A percentile compares a stretch with the other conserved stretches of the same genome.
Evolutionary conservation across 2,113 vertebrate species (phyloP).

Genomic region (Globicephala melas): DNA sequence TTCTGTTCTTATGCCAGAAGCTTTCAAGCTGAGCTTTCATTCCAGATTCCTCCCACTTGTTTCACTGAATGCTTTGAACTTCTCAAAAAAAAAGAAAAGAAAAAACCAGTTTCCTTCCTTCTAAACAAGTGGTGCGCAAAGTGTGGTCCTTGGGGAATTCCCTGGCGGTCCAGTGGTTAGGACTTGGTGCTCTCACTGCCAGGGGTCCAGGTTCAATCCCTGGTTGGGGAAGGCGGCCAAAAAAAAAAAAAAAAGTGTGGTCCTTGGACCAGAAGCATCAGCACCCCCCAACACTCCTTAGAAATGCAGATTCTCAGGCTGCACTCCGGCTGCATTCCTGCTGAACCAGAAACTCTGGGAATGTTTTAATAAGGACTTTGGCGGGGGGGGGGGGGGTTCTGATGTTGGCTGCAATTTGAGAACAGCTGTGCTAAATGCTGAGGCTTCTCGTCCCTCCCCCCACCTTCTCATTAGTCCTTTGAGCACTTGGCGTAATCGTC

Average conservation of each 20-base stretch:
- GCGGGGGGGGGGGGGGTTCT: background rate
- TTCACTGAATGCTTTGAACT: background rate
- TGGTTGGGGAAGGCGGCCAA: background rate
- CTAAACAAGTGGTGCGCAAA: background rate
- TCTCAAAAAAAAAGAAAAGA: background rate
- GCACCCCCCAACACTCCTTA: rapidly evolving
- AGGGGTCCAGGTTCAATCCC: background rate
- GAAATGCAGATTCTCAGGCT: background rate
- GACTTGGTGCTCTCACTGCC: background rate
- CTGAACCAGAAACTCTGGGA: background rate
- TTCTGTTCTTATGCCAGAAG: background rate
- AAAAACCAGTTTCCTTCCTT: background rate
- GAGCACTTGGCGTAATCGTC: rapidly evolving
- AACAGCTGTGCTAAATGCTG: background rate
- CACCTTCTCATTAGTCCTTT: rapidly evolving
- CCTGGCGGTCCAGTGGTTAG: background rate
- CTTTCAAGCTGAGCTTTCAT: background rate
- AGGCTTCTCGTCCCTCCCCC: background rate
- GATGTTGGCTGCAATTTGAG: background rate
- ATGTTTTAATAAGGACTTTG: background rate
- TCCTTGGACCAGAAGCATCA: no score
- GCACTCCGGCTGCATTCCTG: no score
- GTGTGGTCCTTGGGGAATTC: background rate
- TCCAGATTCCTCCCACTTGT: background rate
- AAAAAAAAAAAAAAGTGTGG: background rate